A percentile compares a stretch with the other conserved stretches of the same genome.
These are phyloP conservation scores for Montifringilla adamsi DNA, from an alignment of 2,113 vertebrate genomes.

Conservation along the genomic window DNA sequence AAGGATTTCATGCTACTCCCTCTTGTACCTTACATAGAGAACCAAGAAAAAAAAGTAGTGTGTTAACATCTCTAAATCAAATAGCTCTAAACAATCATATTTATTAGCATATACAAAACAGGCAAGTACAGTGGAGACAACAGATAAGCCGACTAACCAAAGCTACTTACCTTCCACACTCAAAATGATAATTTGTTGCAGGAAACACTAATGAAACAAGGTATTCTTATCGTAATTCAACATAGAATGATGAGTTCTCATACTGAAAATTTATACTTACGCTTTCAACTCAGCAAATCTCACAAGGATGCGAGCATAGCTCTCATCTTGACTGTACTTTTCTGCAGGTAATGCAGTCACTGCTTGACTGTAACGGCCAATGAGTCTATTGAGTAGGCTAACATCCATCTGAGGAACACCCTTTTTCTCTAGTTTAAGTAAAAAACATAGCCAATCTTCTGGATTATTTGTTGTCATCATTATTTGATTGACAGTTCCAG, in stretches of 20 bases:
- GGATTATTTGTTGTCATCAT: constrained; percentile 82
- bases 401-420: constrained; percentile 79
- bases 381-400: constrained; percentile 81
- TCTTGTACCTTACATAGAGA: neutral
- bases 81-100: neutral
- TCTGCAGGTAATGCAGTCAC: constrained; percentile 84
- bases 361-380: constrained; percentile 86
- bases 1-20: neutral
- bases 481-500: constrained; percentile 83
- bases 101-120: neutral
- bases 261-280: constrained; percentile 72
- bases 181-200: neutral
- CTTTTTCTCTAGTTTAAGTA: constrained; percentile 84
- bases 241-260: neutral
- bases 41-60: neutral
- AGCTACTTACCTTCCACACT: neutral
- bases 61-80: neutral
- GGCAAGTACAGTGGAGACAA: neutral
- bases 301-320: constrained; percentile 89
- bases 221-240: neutral
- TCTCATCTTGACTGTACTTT: constrained; percentile 84
- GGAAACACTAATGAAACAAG: neutral
- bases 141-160: neutral
- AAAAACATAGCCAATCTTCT: constrained; percentile 84
- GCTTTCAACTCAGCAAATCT: constrained; percentile 92